Percentiles rank a stretch among this genome's conserved stretches.
Conservation (phyloP, 1,140 invertebrate species). For the Lysiphlebus fabarum region DNA sequence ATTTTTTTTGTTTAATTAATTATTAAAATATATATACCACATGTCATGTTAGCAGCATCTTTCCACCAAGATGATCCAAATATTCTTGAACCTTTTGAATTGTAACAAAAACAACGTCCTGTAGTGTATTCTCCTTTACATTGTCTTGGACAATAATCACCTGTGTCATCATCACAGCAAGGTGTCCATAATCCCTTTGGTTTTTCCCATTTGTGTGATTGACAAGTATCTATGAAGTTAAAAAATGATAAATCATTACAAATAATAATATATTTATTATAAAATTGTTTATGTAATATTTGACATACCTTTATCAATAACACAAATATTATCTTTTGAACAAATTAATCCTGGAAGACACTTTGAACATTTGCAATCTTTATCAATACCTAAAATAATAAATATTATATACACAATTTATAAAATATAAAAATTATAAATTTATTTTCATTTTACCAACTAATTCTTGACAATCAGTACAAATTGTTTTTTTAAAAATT, state of each 20-base stretch:
- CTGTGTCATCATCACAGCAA: constrained; percentile 4
- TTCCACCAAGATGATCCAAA: constrained; percentile 39
- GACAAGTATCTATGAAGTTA: not conserved
- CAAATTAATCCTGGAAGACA: constrained; percentile 11
- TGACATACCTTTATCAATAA: not conserved
- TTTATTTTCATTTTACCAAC: constrained; percentile 1
- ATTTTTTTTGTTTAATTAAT: constrained; percentile 18
- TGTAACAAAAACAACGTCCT: constrained; percentile 34
- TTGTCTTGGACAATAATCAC: constrained; percentile 10
- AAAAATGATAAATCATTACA: not conserved
- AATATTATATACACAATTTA: not conserved
- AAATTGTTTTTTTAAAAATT: not conserved
- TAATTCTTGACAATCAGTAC: constrained; percentile 10
- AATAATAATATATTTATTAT: not conserved
- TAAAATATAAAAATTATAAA: not conserved
- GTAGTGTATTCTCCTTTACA: constrained; percentile 14
- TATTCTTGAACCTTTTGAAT: constrained; percentile 31
- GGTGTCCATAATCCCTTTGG: constrained; percentile 1
- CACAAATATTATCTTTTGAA: not conserved
- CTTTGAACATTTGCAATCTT: constrained; percentile 9
- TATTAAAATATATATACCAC: constrained; percentile 39
- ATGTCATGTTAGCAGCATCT: constrained; percentile 38
- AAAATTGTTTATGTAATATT: not conserved
- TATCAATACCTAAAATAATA: not conserved
- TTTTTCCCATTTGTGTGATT: constrained; percentile 4